Evolutionary conservation across 2,888 invertebrate species (phyloP).

Genomic region (Zootermopsis nevadensis): DNA sequence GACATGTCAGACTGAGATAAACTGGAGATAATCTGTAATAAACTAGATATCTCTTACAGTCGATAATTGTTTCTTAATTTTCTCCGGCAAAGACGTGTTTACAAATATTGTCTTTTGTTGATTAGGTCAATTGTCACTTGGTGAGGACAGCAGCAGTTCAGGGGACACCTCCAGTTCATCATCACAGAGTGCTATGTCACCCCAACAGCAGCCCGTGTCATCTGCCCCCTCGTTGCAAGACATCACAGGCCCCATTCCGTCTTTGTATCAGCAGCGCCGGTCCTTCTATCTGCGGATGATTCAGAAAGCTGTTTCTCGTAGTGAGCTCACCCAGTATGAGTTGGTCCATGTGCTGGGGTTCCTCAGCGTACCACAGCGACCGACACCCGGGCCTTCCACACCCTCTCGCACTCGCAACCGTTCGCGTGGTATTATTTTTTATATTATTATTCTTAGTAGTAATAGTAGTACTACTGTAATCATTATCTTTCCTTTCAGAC

Average conservation of each 20-base stretch:
- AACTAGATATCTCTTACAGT: too few species aligned
- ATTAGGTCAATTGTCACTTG: constrained; percentile 16
- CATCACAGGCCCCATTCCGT: constrained; percentile 1
- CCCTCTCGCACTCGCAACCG: constrained; percentile 23
- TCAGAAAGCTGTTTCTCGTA: constrained; percentile 75
- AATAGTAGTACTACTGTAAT: too few species aligned
- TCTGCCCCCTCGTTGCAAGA: constrained; percentile 20
- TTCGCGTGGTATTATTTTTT: constrained; percentile 42
- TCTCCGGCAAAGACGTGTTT: too few species aligned
- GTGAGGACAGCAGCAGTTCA: constrained; percentile 42
- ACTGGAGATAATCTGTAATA: too few species aligned
- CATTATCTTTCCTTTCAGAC: too few species aligned
- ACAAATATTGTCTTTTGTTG: background rate
- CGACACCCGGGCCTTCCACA: constrained; percentile 55
- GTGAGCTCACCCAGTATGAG: constrained; percentile 79
- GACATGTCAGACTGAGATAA: too few species aligned
- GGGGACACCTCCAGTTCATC: constrained; percentile 52
- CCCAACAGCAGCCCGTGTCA: constrained; percentile 29
- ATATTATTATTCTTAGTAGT: background rate
- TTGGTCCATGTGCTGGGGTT: constrained; percentile 76
- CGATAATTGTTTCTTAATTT: too few species aligned
- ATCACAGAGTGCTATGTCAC: constrained; percentile 59
- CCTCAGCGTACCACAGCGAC: constrained; percentile 61
- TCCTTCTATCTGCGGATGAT: constrained; percentile 65
- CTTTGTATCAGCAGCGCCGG: constrained; percentile 59